Evolutionary conservation across 2,888 invertebrate species (phyloP), one percentile per base, ranked within the genome.

Genomic region (Perdita meconis): DNA sequence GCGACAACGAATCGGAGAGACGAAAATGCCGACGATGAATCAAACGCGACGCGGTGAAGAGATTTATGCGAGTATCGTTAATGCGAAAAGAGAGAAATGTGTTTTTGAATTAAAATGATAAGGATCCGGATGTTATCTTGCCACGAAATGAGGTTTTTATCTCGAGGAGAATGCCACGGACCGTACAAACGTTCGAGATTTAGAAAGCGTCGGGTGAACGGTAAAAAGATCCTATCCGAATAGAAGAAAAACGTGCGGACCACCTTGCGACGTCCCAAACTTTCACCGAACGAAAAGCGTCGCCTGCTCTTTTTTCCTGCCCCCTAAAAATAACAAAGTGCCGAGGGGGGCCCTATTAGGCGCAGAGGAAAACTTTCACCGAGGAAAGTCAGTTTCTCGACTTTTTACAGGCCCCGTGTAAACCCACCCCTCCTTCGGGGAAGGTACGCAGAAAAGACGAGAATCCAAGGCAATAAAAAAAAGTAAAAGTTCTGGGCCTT

Each of bases 381-480:
- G 63, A 55, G 34, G 38, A 78, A 74, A 74, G 64, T 56, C 47
- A 1, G 57, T 71, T 30, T 67, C 66, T 36, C 40, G 8, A 30
- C 69, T 83, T 81, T 85, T 79, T 85, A 82, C 42, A 51, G 22
- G 36, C 59, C 51, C 51, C n/a, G 30, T 59, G 19, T 5, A 56
- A 55, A 51, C 24, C 38, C 47, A 63, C 51, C 67, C 69, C 22
- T n/a, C 40, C 6, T 16, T 38, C 51, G 19, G 34, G n/a, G 24
- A 78, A 51, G 60, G 74, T 74, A 56, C 60, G 56, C 51, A 38
- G 38, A 36, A 40, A 51, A 79, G 55, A 1, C 67, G 75, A 78
- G 68, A 74, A 70, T 61, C 63, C 26, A 44, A 50, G 53, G 77
- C 76, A 82, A 69, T 86, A 87, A 87, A 87, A 87, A 87, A 87